Evolutionary conservation across 2,113 vertebrate species (phyloP).

Genomic region (Dipodomys spectabilis): DNA sequence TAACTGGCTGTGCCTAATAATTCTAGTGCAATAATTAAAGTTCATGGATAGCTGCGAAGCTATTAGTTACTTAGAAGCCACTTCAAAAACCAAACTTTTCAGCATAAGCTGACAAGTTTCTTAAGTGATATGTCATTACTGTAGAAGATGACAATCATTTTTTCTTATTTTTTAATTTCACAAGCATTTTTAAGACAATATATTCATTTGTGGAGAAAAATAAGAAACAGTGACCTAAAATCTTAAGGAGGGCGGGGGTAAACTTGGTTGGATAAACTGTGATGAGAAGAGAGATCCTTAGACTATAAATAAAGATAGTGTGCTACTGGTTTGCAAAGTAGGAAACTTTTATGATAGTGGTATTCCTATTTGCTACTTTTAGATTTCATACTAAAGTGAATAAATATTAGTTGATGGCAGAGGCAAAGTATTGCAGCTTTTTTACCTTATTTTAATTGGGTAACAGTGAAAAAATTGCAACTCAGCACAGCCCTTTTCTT

Average conservation of each 20-base stretch:
- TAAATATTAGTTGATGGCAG: slow-evolving; percentile 16
- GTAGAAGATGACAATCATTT: slow-evolving; percentile 56
- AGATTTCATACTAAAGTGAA: slow-evolving; percentile 36
- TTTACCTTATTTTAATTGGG: slow-evolving; percentile 8
- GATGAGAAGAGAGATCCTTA: background rate
- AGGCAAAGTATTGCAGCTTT: background rate
- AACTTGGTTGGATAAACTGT: background rate
- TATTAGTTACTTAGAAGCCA: slow-evolving; percentile 39
- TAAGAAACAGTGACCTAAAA: slow-evolving; percentile 49
- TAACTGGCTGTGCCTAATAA: slow-evolving; percentile 85
- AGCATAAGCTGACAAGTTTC: background rate
- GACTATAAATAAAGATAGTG: slow-evolving; percentile 65
- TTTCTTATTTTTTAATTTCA: slow-evolving; percentile 60
- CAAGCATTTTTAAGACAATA: background rate
- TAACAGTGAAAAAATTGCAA: background rate
- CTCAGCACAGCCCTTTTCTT: background rate
- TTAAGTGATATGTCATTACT: slow-evolving; percentile 52
- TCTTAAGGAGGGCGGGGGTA: background rate
- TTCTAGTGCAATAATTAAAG: slow-evolving; percentile 81
- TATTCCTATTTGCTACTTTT: background rate
- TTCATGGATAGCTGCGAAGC: slow-evolving; percentile 47
- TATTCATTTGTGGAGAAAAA: slow-evolving; percentile 44
- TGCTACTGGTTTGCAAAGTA: slow-evolving; percentile 40
- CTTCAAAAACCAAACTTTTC: slow-evolving; percentile 39
- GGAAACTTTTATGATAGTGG: slow-evolving; percentile 49